These are phyloP conservation scores for Apamea anceps DNA, from an alignment of 2,888 invertebrate species.

Conservation along the genomic window DNA sequence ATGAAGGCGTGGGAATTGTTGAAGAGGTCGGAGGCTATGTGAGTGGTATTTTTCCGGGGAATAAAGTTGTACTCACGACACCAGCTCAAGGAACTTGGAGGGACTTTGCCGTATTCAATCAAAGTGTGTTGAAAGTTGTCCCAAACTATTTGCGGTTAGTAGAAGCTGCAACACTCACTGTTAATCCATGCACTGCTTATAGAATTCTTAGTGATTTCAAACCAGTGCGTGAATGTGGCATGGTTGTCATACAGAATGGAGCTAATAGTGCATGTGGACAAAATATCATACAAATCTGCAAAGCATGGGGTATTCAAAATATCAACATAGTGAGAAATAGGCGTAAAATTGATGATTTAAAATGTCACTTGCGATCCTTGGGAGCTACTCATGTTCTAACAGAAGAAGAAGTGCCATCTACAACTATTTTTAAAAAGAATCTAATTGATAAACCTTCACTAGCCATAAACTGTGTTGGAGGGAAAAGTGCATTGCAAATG, in stretches of 20 bases:
- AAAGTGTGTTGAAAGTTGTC: constrained; percentile 92
- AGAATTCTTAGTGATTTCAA: constrained; percentile 98
- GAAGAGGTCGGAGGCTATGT: constrained; percentile 92
- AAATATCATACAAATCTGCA: constrained; percentile 97
- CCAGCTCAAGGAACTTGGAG: constrained; percentile 97
- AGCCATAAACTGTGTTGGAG: constrained; percentile 98
- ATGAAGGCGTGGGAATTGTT: constrained; percentile 98
- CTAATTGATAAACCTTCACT: constrained; percentile 93
- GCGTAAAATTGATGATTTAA: constrained; percentile 92
- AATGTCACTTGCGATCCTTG: constrained; percentile 91
- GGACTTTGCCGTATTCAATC: constrained; percentile 91
- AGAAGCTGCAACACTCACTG: constrained; percentile 96
- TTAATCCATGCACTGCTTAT: constrained; percentile 99
- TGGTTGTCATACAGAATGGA: constrained; percentile 98
- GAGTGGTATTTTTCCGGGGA: constrained; percentile 90
- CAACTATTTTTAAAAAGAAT: constrained; percentile 85
- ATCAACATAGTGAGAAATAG: constrained; percentile 97
- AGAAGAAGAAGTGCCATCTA: constrained; percentile 82
- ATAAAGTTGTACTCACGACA: constrained; percentile 95
- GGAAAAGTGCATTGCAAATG: constrained; percentile 95
- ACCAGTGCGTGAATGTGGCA: constrained; percentile 91
- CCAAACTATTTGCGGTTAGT: constrained; percentile 92
- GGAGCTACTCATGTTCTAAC: constrained; percentile 97
- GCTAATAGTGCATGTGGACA: constrained; percentile 99
- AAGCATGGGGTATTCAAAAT: constrained; percentile 93